Conservation (phyloP, 1,140 invertebrate species). For the Drosophila melanica region DNA sequence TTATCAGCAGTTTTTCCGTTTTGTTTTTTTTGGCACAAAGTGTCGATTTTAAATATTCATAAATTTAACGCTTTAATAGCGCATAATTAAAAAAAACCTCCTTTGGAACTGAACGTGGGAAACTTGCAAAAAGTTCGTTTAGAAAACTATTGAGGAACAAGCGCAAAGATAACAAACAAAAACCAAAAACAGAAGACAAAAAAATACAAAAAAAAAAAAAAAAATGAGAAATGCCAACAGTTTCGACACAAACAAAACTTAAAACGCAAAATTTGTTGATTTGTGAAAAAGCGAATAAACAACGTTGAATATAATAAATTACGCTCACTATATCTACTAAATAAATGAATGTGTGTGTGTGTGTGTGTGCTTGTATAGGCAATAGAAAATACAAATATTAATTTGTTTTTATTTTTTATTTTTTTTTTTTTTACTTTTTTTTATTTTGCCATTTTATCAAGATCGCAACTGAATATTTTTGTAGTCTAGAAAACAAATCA, state of each 20-base stretch:
- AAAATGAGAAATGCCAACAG: slow-evolving; percentile 16
- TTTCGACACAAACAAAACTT: slow-evolving; percentile 24
- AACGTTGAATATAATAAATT: slow-evolving; percentile 51
- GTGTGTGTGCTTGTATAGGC: slow-evolving; percentile 22
- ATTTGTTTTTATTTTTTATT: slow-evolving; percentile 44
- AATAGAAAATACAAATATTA: slow-evolving; percentile 57
- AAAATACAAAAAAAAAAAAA: background rate
- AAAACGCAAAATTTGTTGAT: slow-evolving; percentile 47
- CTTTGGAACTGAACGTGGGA: slow-evolving; percentile 13
- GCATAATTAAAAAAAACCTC: background rate
- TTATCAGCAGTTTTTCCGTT: slow-evolving; percentile 53
- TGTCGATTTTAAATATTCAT: slow-evolving; percentile 28
- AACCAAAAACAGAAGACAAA: background rate
- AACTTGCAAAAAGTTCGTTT: slow-evolving; percentile 5
- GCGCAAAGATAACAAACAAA: slow-evolving; percentile 34
- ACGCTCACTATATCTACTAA: slow-evolving; percentile 30
- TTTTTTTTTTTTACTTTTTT: slow-evolving; percentile 15
- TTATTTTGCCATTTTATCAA: slow-evolving; percentile 59
- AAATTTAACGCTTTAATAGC: slow-evolving; percentile 22
- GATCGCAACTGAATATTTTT: slow-evolving; percentile 59
- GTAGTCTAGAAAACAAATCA: slow-evolving; percentile 68
- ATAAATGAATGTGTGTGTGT: background rate
- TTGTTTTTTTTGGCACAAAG: slow-evolving; percentile 3
- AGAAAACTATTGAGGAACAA: background rate
- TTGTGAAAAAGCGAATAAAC: slow-evolving; percentile 48